A percentile compares a stretch with the other conserved stretches of the same genome.
These are phyloP conservation scores for Pseudococcus viburni DNA, from an alignment of 2,888 invertebrate species.

Conservation along the genomic window DNA sequence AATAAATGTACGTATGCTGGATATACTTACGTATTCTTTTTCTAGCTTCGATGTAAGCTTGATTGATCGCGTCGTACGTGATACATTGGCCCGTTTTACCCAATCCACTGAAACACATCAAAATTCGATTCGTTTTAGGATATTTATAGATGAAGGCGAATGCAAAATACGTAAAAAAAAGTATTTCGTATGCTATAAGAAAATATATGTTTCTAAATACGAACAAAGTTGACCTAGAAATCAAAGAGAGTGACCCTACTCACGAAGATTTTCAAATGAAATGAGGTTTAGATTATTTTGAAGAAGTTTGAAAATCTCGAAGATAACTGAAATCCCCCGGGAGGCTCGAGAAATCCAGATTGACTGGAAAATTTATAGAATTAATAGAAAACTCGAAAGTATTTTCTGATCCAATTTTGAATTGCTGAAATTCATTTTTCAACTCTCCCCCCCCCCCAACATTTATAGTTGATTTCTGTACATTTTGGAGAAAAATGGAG, in stretches of 20 bases:
- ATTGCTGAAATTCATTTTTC: background rate
- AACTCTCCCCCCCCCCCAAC: too few relatives aligned
- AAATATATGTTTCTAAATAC: background rate
- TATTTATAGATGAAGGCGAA: background rate
- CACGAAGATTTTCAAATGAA: background rate
- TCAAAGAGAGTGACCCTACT: background rate
- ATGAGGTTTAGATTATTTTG: background rate
- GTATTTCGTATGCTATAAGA: background rate
- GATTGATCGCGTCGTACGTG: conserved; percentile 90
- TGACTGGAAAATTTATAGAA: background rate
- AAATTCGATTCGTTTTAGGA: background rate
- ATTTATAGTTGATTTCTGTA: background rate
- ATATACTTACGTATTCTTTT: conserved; percentile 87
- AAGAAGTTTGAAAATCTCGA: background rate
- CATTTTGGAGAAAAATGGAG: too few relatives aligned
- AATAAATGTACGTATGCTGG: background rate
- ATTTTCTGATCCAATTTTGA: background rate
- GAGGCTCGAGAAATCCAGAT: background rate
- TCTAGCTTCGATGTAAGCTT: conserved; percentile 88
- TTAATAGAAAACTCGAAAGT: background rate
- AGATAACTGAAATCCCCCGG: background rate
- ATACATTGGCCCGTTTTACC: conserved; percentile 85
- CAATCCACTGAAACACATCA: conserved; percentile 76
- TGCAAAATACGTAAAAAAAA: background rate
- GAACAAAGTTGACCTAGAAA: background rate